Evolutionary conservation across 1,140 invertebrate species (phyloP).

Genomic region (Babylonia areolata): DNA sequence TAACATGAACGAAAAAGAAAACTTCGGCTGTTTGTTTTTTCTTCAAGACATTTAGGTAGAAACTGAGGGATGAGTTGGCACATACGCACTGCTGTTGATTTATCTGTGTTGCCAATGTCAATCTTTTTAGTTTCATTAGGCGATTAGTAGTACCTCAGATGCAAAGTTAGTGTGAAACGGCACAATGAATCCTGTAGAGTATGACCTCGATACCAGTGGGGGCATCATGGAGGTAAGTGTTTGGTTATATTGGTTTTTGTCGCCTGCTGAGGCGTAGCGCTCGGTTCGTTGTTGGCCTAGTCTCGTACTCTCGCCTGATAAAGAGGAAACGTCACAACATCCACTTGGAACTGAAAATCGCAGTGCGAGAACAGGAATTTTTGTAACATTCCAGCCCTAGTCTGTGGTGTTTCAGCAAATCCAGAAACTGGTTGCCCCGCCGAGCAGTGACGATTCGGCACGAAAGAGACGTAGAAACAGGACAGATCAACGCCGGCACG

Average conservation of each 20-base stretch:
- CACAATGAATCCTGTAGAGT: slow-evolving; percentile 80
- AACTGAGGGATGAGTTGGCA: slow-evolving; percentile 2
- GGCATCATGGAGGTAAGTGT: slow-evolving; percentile 83
- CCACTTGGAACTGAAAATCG: too few relatives aligned
- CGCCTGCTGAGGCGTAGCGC: too few relatives aligned
- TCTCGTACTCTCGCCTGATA: too few relatives aligned
- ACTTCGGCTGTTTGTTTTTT: neutral
- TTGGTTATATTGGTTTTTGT: too few relatives aligned
- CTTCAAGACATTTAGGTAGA: neutral
- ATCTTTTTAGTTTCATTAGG: slow-evolving; percentile 74
- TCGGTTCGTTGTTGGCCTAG: too few relatives aligned
- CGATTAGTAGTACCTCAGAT: too few relatives aligned
- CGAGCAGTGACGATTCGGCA: slow-evolving; percentile 82
- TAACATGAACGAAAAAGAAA: neutral
- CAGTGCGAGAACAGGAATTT: too few relatives aligned
- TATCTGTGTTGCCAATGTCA: slow-evolving; percentile 9
- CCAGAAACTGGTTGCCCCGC: slow-evolving; percentile 89
- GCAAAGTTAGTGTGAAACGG: slow-evolving; percentile 80
- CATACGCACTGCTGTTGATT: slow-evolving; percentile 33
- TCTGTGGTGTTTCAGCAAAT: slow-evolving; percentile 83
- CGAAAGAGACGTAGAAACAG: slow-evolving; percentile 77
- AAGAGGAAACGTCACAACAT: too few relatives aligned
- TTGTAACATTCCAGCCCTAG: too few relatives aligned
- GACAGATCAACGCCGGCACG: slow-evolving; percentile 88
- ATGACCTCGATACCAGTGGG: slow-evolving; percentile 81